Evolutionary conservation across 2,113 vertebrate species (phyloP), one percentile per base, ranked within the genome.

Genomic region (Lonchura striata): DNA sequence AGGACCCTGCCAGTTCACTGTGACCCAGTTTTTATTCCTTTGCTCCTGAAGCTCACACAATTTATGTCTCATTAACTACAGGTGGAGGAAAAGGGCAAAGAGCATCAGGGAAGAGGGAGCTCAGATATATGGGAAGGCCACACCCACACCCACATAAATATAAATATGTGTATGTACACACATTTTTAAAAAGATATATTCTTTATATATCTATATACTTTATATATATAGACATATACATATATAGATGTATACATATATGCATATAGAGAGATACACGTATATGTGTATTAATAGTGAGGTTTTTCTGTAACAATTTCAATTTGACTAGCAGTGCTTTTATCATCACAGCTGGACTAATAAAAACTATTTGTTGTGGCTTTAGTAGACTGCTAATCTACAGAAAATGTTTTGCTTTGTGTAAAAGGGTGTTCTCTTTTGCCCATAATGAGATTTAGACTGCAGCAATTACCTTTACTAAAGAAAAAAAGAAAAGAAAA

Each of bases 111-210:
- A 37, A 65, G 69, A 60, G 3, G 10, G 3, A 0, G 1, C 27
- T 35, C 18, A 42, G 9, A 16, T 6, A 22, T 10, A 37, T 13
- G 18, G 19, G 33, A 78, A 74, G 19, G 22, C 42, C 17, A 52
- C 17, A 47, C 17, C 47, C 6, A 49, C 12, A 44, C 7, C 42
- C 2, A 31, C 1, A 31, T 39, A 1, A 23, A 39, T 23, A 31
- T 1, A 42, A 1, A 30, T 5, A 7, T 19, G 22, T 4, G 2
- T 30, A 39, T 23, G 10, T 8, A 46, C 10, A 46, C 2, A 24
- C 20, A 39, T 25, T 50, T 35, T 31, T 3, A 5, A 35, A 42
- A 5, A 63, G 6, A n/a, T 63, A 10, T 33, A 41, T 77, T 10
- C 4, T 52, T 11, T 50, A 13, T 41, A 57, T 16, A 19, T 41